phyloP scores from a whole-genome alignment of 2,888 invertebrate species.

The Cantharis nigra region DNA sequence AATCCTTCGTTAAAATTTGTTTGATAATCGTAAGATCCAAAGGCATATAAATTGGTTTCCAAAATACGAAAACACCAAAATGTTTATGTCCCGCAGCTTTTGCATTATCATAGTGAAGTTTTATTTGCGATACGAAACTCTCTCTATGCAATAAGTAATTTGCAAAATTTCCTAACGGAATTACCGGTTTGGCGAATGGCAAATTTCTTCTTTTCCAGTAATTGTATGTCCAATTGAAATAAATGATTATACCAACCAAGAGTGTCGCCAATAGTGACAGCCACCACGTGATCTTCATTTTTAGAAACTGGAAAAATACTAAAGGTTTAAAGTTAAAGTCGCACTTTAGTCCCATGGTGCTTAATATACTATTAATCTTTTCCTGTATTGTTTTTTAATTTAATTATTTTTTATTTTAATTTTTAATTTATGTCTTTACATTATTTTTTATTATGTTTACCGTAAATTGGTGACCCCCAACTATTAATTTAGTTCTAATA shows the following conservation, averaged over 20 bases:
- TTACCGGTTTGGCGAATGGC: neutral
- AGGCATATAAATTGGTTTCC: neutral
- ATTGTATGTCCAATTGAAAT: neutral
- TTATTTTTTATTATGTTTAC: no score
- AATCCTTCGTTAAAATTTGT: slow-evolving; percentile 61
- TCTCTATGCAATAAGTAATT: neutral
- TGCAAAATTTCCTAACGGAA: neutral
- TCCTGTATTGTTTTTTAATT: no score
- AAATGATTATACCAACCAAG: neutral
- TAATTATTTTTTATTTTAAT: no score
- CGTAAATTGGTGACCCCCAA: no score
- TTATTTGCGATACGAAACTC: neutral
- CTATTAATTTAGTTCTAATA: no score
- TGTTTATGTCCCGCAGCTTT: neutral
- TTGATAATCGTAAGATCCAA: neutral
- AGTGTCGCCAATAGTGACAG: neutral
- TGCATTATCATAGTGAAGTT: neutral
- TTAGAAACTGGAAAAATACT: neutral
- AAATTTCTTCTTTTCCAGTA: neutral
- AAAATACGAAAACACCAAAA: neutral
- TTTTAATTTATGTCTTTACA: no score
- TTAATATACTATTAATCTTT: no score
- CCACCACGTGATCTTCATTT: neutral
- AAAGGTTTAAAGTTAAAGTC: no score
- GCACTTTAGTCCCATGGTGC: no score